Evolutionary conservation across 2,797 vertebrate genomes (phyloP), one percentile per base, ranked within the genome.

Genomic region (Amniataba percoides): DNA sequence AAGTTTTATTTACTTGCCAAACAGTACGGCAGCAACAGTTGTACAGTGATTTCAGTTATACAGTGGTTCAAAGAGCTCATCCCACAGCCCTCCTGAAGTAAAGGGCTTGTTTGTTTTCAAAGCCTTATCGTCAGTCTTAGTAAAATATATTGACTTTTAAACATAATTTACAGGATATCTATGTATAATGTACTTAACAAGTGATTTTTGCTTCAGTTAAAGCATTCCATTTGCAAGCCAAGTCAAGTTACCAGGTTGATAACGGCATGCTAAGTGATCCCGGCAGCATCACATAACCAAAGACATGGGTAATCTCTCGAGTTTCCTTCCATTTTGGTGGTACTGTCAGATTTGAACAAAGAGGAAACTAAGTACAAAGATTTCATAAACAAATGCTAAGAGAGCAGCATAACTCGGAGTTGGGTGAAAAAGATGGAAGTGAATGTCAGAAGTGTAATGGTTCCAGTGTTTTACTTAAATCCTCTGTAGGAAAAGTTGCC

Each of bases 1-100:
- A 86, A 56, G 58, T 71, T 90, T 91, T 91, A 94, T 93, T 96
- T 93, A 90, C 90, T 95, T 95, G 88, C 90, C 94, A 93, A 92
- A 93, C 89, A 76, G 68, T 89, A 89, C 87, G 77, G 72, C 88
- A 91, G 92, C 90, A 92, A 94, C 91, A 87, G 92, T 90, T 83
- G 87, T 74, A 82, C 83, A 95, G 94, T 92, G 89, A 86, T 90
- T 74, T 83, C 59, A 89, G 90, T 88, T 93, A 83, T 90, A 93
- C 87, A 93, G 58, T 78, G 74, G 81, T 88, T 88, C 51, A 87
- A 82, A 85, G 49, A 82, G 82, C 89, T 78, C 77, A 82, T 76
- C 78, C 65, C 81, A 83, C 61, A 72, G 69, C 87, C 78, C 62
- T 13, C 75, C 68, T 45, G 56, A 80, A 85, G 67, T 77, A 65